These are phyloP conservation scores for Perizoma flavofasciatum DNA, from an alignment of 2,888 invertebrate genomes.

Conservation along the genomic window DNA sequence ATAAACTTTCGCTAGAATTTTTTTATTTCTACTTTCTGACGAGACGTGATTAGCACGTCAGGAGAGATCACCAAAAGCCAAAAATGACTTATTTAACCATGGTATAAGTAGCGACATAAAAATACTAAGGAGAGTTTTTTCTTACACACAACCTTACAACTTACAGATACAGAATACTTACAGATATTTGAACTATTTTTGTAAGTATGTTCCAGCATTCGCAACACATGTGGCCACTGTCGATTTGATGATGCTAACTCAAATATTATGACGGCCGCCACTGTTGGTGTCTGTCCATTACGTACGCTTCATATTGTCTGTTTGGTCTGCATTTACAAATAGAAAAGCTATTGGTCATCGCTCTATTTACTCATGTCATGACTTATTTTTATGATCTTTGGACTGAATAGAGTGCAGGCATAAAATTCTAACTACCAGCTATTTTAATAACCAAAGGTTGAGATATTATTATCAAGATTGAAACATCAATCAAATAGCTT, in stretches of 20 bases:
- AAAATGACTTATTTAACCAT: too few species aligned
- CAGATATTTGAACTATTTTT: too few species aligned
- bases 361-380: slow-evolving; percentile 51
- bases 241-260: slow-evolving; percentile 25
- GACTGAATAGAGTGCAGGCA: slow-evolving; percentile 39
- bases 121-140: too few species aligned
- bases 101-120: too few species aligned
- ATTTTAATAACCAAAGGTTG: slow-evolving; percentile 29
- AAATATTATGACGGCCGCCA: slow-evolving; percentile 35
- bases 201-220: too few species aligned
- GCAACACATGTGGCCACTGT: slow-evolving; percentile 12
- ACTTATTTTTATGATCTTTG: slow-evolving; percentile 54
- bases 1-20: too few species aligned
- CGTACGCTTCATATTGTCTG: slow-evolving; percentile 30
- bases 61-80: too few species aligned
- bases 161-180: too few species aligned
- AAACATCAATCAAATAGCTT: slow-evolving; percentile 20
- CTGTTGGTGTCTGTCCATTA: slow-evolving; percentile 24
- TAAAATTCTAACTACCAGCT: slow-evolving; percentile 39
- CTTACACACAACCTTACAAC: too few species aligned
- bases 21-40: too few species aligned
- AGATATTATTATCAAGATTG: slow-evolving; percentile 18
- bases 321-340: slow-evolving; percentile 39
- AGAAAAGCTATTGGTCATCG: slow-evolving; percentile 42
- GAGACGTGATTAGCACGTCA: too few species aligned